These are phyloP conservation scores for Endotricha flammealis DNA, from an alignment of 2,888 invertebrate genomes.

Conservation along the genomic window DNA sequence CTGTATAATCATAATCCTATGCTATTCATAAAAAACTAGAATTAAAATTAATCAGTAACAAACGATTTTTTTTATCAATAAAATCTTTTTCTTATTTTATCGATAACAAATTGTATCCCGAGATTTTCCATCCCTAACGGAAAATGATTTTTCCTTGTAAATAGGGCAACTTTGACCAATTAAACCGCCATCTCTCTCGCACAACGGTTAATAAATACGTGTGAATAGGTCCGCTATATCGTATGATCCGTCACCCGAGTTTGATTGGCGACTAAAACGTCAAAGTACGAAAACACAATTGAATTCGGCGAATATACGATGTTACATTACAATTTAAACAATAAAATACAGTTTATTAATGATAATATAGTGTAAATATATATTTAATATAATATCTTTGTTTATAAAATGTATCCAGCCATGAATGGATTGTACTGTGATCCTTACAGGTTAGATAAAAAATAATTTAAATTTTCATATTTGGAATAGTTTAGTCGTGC, in stretches of 20 bases:
- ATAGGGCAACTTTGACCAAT: conserved; percentile 35
- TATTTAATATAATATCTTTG: not conserved
- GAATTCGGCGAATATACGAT: conserved; percentile 42
- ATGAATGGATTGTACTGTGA: conserved; percentile 68
- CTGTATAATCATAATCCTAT: no score
- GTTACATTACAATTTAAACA: conserved; percentile 12
- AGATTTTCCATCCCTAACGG: not conserved
- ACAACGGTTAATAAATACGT: conserved; percentile 21
- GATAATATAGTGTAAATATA: conserved; percentile 2
- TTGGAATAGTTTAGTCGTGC: no score
- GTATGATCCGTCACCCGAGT: conserved; percentile 62
- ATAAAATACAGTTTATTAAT: conserved; percentile 1
- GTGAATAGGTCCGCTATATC: conserved; percentile 47
- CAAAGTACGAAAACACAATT: conserved; percentile 20
- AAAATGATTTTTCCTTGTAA: conserved; percentile 3
- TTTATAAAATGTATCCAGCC: conserved; percentile 53
- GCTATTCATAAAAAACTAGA: no score
- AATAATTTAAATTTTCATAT: conserved; percentile 14
- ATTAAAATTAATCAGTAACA: no score
- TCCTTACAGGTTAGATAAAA: conserved; percentile 62
- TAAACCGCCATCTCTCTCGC: conserved; percentile 32
- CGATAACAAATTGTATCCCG: not conserved
- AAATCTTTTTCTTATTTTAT: not conserved
- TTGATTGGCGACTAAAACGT: conserved; percentile 24
- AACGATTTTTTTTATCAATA: no score